Evolutionary conservation across 2,888 invertebrate genomes (phyloP).

Genomic region (Nephrocerus scutellatus): DNA sequence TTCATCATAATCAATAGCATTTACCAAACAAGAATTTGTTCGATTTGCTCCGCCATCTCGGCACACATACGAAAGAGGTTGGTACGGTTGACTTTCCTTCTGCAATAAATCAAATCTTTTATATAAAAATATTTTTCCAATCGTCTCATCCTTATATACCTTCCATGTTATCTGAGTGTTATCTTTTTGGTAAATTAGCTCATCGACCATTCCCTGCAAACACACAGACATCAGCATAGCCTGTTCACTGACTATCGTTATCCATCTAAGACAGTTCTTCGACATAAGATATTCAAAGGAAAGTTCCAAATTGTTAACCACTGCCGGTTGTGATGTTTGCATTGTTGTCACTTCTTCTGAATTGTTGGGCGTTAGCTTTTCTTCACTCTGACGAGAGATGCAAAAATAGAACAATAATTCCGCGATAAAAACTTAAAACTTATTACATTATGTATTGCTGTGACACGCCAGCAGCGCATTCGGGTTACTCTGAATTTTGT

Average conservation of each 20-base stretch:
- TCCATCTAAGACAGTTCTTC: constrained; percentile 88
- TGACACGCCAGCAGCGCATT: constrained; percentile 96
- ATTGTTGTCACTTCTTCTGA: constrained; percentile 23
- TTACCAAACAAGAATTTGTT: constrained; percentile 29
- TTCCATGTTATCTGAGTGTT: constrained; percentile 49
- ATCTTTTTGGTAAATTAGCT: constrained; percentile 70
- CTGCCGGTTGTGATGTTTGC: constrained; percentile 16
- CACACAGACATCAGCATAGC: constrained; percentile 94
- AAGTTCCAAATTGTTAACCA: constrained; percentile 57
- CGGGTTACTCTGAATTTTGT: constrained; percentile 87
- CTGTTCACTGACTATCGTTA: constrained; percentile 82
- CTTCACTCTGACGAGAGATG: no score
- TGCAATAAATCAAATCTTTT: background rate
- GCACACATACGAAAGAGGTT: constrained; percentile 27
- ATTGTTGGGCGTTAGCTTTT: constrained; percentile 30
- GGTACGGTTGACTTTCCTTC: constrained; percentile 19
- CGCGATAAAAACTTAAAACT: constrained; percentile 33
- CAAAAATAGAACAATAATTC: background rate
- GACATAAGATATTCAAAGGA: constrained; percentile 93
- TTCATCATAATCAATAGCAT: constrained; percentile 1
- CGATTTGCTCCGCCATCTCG: constrained; percentile 25
- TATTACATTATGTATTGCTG: constrained; percentile 70
- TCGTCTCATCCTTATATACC: constrained; percentile 5
- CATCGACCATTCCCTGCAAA: constrained; percentile 92
- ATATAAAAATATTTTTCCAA: background rate